Evolutionary conservation across 1,140 invertebrate species (phyloP).

Genomic region (Popillia japonica): DNA sequence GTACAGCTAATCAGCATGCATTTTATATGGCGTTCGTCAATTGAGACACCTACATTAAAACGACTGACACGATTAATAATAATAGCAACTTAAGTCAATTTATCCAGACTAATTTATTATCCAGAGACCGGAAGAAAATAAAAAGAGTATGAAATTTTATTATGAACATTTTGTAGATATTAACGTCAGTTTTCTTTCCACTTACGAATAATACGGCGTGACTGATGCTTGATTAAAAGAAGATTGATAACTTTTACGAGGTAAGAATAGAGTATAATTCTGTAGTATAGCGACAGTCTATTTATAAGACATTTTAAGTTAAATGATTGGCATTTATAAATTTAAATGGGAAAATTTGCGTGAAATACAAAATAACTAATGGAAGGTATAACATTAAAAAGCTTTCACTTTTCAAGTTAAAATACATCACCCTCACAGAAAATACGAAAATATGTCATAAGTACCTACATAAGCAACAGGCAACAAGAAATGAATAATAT

Average conservation of each 20-base stretch:
- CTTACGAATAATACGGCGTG: neutral
- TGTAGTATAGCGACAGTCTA: neutral
- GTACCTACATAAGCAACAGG: no score
- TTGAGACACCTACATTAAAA: no score
- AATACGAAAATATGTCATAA: no score
- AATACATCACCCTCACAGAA: no score
- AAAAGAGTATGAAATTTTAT: neutral
- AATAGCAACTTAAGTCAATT: neutral
- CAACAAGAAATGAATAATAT: no score
- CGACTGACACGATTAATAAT: neutral
- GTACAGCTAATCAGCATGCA: no score
- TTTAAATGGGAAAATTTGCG: neutral
- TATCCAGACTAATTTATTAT: neutral
- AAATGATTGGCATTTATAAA: no score
- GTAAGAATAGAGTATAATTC: neutral
- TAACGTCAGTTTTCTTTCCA: neutral
- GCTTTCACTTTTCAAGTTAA: no score
- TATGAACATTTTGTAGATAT: neutral
- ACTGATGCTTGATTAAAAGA: neutral
- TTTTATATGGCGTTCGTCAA: no score
- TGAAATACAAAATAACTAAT: neutral
- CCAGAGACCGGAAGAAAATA: neutral
- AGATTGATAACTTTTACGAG: constrained; percentile 3
- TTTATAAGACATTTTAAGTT: no score
- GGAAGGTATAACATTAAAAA: no score